A percentile compares a stretch with the other conserved stretches of the same genome.
phyloP scores from a whole-genome alignment of 1,140 invertebrate species.

The Drosophila santomea region DNA sequence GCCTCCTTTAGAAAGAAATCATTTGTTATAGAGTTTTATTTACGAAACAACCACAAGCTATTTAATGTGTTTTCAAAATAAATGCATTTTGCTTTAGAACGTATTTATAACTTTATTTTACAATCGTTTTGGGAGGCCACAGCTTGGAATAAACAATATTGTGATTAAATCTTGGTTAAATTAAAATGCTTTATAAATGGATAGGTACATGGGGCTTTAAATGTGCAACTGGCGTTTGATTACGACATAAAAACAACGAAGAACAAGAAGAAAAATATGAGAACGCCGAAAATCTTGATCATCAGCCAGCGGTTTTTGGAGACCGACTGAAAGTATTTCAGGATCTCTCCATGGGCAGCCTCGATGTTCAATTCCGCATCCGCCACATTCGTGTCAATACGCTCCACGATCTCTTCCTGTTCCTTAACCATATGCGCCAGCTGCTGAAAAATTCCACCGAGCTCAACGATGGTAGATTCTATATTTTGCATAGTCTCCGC shows the following conservation, averaged over 20 bases:
- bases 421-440: conserved; percentile 99
- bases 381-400: conserved; percentile 98
- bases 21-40: no score
- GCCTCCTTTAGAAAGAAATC: no score
- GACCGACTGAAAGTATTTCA: conserved; percentile 99
- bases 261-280: conserved; percentile 99
- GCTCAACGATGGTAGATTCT: conserved; percentile 99
- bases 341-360: conserved; percentile 97
- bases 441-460: conserved; percentile 99
- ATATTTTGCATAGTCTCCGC: conserved; percentile 99
- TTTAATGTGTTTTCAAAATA: not conserved
- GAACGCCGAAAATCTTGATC: conserved; percentile 99
- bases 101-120: conserved; percentile 75
- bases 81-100: conserved; percentile 16
- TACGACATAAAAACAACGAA: conserved; percentile 98
- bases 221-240: conserved; percentile 48
- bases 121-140: conserved; percentile 46
- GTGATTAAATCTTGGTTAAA: conserved; percentile 43
- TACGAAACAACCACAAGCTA: not conserved
- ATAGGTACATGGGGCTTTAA: conserved; percentile 30
- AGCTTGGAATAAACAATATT: conserved; percentile 48
- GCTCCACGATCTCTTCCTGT: conserved; percentile 99
- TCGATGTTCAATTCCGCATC: conserved; percentile 98
- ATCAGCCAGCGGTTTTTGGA: conserved; percentile 99
- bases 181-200: conserved; percentile 27